Evolutionary conservation across 2,888 invertebrate genomes (phyloP).

Genomic region (Ichneumoninae sp.): DNA sequence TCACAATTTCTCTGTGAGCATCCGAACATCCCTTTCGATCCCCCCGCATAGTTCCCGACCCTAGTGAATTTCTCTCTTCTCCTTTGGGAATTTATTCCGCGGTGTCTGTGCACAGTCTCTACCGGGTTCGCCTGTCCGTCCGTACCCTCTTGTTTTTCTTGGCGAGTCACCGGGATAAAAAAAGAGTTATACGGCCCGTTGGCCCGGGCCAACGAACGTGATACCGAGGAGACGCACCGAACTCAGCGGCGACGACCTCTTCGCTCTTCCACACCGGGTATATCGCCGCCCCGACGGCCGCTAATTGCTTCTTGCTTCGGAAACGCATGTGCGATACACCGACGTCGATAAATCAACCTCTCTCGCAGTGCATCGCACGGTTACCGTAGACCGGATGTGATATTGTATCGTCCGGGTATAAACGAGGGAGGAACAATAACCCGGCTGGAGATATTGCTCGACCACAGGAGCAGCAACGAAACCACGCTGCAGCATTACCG

Average conservation of each 20-base stretch:
- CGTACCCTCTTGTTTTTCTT: slow-evolving; percentile 55
- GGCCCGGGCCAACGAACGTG: slow-evolving; percentile 57
- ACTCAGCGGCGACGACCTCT: slow-evolving; percentile 32
- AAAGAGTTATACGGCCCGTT: slow-evolving; percentile 33
- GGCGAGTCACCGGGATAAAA: slow-evolving; percentile 56
- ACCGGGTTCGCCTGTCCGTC: slow-evolving; percentile 17
- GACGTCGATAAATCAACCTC: slow-evolving; percentile 64
- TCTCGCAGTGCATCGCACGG: slow-evolving; percentile 43
- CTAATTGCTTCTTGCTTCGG: slow-evolving; percentile 65
- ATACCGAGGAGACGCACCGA: slow-evolving; percentile 53
- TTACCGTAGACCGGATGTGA: slow-evolving; percentile 7
- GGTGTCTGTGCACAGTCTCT: slow-evolving; percentile 10
- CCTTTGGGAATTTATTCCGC: slow-evolving; percentile 36
- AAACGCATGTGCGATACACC: slow-evolving; percentile 55
- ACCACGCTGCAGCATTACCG: neutral
- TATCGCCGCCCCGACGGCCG: slow-evolving; percentile 55
- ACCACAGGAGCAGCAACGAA: neutral
- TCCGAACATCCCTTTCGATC: neutral
- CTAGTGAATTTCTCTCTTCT: slow-evolving; percentile 40
- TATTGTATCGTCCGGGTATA: slow-evolving; percentile 16
- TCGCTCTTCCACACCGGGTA: slow-evolving; percentile 31
- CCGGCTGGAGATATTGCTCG: neutral
- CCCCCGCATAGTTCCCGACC: slow-evolving; percentile 1
- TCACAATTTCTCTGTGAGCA: neutral
- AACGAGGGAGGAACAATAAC: slow-evolving; percentile 41